Base-by-base conservation (phyloP, 2,113 vertebrate genomes). In the Dunckerocampus dactyliophorus region DNA sequence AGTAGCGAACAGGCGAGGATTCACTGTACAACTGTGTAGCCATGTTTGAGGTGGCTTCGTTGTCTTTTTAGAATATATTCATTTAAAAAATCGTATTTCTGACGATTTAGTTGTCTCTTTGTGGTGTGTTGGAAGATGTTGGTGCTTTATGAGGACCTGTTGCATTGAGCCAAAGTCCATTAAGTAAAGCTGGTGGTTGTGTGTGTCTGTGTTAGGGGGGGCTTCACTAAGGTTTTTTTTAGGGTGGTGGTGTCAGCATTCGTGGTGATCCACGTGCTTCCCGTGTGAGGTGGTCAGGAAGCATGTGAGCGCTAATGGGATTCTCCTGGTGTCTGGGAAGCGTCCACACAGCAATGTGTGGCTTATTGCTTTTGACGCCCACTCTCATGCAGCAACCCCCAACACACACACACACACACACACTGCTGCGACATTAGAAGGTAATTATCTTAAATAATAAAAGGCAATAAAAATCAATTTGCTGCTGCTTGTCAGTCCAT, bases 361-460 rank as follows among this genome's bases (percentile, higher is more conserved):
- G 54, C 28, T 72, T 53, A 49, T 68, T 76, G 69, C 62, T 76
- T 46, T 39, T 76, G 55, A 19, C 48, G 8, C 24, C 3, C 51
- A 19, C 47, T 9, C 17, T 16, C 16, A 0, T 22, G 10, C 9
- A 43, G 9, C 51, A n/a, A 21, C 5, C 45, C 24, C 14, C 0
- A 21, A 16, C 7, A 5, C 31, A 8, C 49, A 8, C 49, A 16
- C 45, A 16, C 43, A 51, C 14, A 0, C 49, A 16, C 7, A 34
- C 7, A 34, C 4, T 5, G 31, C 31, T 34, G 7, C 31, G 31
- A 43, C 39, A 43, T 43, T 43, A 43, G 12, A 43, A 43, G 39
- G 51, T 22, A 28, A 31, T 52, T 3, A 16, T 52, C 22, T 17
- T 22, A 52, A 16, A 16, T 6, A 52, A 52, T 52, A 28, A 28